Evolutionary conservation across 2,113 vertebrate genomes (phyloP).

Genomic region (Larimichthys crocea): DNA sequence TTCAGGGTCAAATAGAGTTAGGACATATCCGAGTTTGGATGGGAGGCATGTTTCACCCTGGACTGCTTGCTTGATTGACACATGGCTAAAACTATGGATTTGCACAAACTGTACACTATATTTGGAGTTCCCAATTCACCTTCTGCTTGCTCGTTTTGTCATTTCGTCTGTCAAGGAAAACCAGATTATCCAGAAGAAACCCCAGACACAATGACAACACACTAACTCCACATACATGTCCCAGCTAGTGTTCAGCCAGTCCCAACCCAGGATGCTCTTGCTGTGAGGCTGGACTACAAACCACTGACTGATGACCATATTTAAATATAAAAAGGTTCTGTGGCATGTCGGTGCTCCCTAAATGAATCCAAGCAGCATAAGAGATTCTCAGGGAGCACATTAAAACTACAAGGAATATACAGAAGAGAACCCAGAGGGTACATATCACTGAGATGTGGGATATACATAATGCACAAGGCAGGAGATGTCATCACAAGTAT

Average conservation of each 20-base stretch:
- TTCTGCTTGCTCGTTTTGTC: background rate
- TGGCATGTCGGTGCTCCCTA: background rate
- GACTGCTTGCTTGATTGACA: background rate
- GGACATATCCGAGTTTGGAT: slow-evolving; percentile 12
- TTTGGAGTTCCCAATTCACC: background rate
- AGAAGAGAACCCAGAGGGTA: slow-evolving; percentile 62
- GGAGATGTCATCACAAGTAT: slow-evolving; percentile 56
- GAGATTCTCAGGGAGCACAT: slow-evolving; percentile 46
- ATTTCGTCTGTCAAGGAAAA: background rate
- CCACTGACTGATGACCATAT: slow-evolving; percentile 12
- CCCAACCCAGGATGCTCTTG: background rate
- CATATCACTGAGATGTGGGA: slow-evolving; percentile 50
- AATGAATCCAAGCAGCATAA: slow-evolving; percentile 46
- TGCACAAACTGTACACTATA: background rate
- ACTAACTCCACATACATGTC: background rate
- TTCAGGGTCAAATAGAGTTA: background rate
- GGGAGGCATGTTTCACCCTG: background rate
- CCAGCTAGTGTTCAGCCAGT: background rate
- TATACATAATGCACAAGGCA: slow-evolving; percentile 76
- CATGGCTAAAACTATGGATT: background rate
- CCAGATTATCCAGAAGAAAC: background rate
- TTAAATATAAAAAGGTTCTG: slow-evolving; percentile 18
- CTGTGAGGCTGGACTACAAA: slow-evolving; percentile 8
- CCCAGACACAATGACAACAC: background rate
- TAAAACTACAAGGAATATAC: slow-evolving; percentile 62